Percentiles rank a stretch among this genome's conserved stretches.
These are phyloP conservation scores for Lumbricus terrestris DNA, from an alignment of 2,888 invertebrate species.

Conservation along the genomic window DNA sequence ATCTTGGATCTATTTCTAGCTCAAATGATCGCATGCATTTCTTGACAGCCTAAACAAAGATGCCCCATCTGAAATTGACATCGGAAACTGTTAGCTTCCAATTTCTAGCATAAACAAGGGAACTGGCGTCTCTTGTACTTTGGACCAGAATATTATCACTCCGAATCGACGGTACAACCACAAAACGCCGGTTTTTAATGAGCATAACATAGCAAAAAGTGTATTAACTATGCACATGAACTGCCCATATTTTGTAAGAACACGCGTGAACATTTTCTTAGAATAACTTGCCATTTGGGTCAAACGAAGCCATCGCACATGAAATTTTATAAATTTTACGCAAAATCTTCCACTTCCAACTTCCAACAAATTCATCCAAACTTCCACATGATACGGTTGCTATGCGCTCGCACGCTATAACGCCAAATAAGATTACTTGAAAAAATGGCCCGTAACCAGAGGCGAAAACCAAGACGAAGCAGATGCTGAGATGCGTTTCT, in stretches of 20 bases:
- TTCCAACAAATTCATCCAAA: background rate
- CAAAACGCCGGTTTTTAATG: background rate
- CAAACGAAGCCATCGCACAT: background rate
- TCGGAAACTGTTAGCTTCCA: background rate
- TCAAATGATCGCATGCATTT: background rate
- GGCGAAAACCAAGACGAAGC: no score
- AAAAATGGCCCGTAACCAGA: no score
- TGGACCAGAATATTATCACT: background rate
- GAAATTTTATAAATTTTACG: background rate
- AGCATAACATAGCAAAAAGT: background rate
- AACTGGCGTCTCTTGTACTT: background rate
- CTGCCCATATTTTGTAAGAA: background rate
- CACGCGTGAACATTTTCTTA: background rate
- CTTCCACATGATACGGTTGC: constrained; percentile 3
- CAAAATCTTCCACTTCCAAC: background rate
- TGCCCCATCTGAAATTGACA: background rate
- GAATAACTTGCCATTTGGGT: background rate
- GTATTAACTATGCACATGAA: background rate
- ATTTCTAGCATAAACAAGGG: background rate
- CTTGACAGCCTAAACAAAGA: background rate
- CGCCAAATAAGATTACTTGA: background rate
- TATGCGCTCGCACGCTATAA: background rate
- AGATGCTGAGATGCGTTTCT: no score
- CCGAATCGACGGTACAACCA: background rate
- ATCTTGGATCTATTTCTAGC: background rate